A percentile compares a stretch with the other conserved stretches of the same genome.
phyloP scores from a whole-genome alignment of 2,797 vertebrate species.

The Diplodus puntazzo region DNA sequence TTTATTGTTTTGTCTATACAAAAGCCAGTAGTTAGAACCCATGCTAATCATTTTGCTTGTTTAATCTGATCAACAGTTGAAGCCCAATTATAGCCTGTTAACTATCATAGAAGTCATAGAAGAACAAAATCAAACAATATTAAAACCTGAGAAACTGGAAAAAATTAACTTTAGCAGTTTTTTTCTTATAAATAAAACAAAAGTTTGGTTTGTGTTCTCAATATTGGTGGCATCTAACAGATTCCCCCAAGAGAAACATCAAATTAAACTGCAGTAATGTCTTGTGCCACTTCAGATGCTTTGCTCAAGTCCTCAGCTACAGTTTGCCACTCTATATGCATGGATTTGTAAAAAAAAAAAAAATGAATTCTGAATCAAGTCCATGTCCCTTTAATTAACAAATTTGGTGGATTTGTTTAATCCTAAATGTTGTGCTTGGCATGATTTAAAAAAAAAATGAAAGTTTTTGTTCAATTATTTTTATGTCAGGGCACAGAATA shows the following conservation, averaged over 20 bases:
- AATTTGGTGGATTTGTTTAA: conserved; percentile 35
- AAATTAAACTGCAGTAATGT: neutral
- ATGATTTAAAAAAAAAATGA: conserved; percentile 14
- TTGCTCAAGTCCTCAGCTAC: neutral
- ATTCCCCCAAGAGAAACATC: neutral
- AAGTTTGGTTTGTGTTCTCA: neutral
- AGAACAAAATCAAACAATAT: neutral
- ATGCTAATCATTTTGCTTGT: neutral
- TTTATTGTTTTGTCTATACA: neutral
- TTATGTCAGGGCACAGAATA: conserved; percentile 44
- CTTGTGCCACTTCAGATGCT: neutral
- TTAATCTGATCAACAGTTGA: neutral
- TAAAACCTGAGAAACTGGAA: neutral
- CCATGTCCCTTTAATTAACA: conserved; percentile 41
- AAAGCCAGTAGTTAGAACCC: neutral
- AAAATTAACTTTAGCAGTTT: neutral
- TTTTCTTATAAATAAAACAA: neutral
- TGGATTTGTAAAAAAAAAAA: conserved; percentile 10
- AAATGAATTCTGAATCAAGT: conserved; percentile 7
- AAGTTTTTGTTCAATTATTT: conserved; percentile 62
- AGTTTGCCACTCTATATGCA: neutral
- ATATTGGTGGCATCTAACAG: neutral
- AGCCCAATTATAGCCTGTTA: neutral
- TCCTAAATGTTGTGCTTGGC: conserved; percentile 36
- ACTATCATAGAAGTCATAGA: neutral